Base-by-base conservation (phyloP, 2,113 vertebrate species). In the Erinaceus europaeus region DNA sequence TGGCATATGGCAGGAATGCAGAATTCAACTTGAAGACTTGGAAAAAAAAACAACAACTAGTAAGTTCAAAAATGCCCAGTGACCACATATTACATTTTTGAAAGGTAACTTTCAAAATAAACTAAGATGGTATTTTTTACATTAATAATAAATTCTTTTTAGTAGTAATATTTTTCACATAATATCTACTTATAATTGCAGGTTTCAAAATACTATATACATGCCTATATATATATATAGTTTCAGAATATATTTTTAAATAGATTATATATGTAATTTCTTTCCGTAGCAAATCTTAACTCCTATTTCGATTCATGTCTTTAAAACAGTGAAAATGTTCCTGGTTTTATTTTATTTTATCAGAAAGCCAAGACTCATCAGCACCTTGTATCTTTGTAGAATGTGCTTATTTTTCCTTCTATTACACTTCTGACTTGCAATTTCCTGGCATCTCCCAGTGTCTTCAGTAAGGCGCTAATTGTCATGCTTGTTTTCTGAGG, bases 1-100 rank as follows among this genome's bases (percentile, higher is more conserved):
- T 92, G 92, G 90, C 94, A 92, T 94, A 93, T 94, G 95, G 94
- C 86, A 90, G 53, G 82, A 82, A 90, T 67, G 34, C 67, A 78
- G 55, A 71, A 75, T 93, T 90, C 91, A 73, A 46, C 67, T 73
- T 50, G 23, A 68, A 89, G 74, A 73, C 9, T 89, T 67, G 82
- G 78, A 34, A 69, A 88, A 82, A 88, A 74, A 18, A 89, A 64
- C n/a, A 61, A n/a, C 29, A n/a, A n/a, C n/a, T 8, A 38, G 25
- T 62, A 44, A 77, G 48, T 89, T 94, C 68, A 73, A 17, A 89
- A 42, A 82, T 87, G 77, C 48, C n/a, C 59, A 68, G 57, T 46
- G 46, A 34, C 72, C 9, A 2, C 27, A 4, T 34, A 65, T 61
- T 81, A 61, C 61, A 36, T 61, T 78, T 88, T 55, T 52, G 53